A percentile compares a stretch with the other conserved stretches of the same genome.
Conservation (phyloP, 2,113 vertebrate species). For the Equus quagga region DNA sequence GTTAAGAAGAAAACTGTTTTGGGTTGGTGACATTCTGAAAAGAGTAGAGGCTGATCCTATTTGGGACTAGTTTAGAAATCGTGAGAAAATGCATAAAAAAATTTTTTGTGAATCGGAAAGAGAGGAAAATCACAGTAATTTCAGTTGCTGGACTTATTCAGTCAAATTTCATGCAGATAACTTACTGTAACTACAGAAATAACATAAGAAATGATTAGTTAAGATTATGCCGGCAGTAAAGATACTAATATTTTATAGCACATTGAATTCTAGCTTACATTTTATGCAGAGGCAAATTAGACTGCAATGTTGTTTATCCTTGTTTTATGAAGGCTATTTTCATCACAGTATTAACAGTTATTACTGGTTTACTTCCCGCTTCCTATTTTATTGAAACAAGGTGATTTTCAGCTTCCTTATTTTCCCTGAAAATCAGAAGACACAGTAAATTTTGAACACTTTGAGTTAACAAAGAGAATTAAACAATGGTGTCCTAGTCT, state of each 20-base stretch:
- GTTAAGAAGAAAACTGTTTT: constrained; percentile 83
- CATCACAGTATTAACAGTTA: constrained; percentile 78
- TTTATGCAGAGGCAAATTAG: constrained; percentile 86
- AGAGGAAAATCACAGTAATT: constrained; percentile 47
- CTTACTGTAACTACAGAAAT: constrained; percentile 83
- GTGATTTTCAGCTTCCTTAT: constrained; percentile 58
- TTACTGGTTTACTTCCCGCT: constrained; percentile 73
- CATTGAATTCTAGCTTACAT: constrained; percentile 81
- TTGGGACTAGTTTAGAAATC: constrained; percentile 72
- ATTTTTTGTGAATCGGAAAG: constrained; percentile 68
- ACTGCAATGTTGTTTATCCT: constrained; percentile 79
- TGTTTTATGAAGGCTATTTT: constrained; percentile 86
- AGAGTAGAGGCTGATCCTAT: constrained; percentile 74
- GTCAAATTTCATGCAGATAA: constrained; percentile 82
- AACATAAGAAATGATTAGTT: constrained; percentile 86
- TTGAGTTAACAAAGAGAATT: constrained; percentile 61
- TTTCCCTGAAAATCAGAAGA: constrained; percentile 28
- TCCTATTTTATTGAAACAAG: constrained; percentile 73
- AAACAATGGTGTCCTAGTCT: constrained; percentile 60
- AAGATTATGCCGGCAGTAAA: constrained; percentile 85
- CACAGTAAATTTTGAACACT: constrained; percentile 67
- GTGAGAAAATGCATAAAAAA: constrained; percentile 77
- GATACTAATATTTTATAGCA: constrained; percentile 85
- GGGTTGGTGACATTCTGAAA: constrained; percentile 79
- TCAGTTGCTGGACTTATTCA: constrained; percentile 73